Conservation (phyloP, 1,140 invertebrate genomes). For the Drosophila sproati region DNA sequence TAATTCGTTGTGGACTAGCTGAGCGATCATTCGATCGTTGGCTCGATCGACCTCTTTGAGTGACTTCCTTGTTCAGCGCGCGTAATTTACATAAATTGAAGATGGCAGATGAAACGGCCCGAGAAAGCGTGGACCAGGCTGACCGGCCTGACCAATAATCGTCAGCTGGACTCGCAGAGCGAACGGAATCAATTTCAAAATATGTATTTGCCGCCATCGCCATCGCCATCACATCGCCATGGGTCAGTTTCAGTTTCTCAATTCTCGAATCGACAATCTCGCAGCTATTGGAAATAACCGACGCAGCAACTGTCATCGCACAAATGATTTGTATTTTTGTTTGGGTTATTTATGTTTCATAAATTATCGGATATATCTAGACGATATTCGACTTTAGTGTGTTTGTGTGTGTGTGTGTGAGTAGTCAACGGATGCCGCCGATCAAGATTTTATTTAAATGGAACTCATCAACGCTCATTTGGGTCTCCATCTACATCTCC, state of each 20-base stretch:
- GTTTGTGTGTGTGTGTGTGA: conserved; percentile 24
- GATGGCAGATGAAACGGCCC: conserved; percentile 44
- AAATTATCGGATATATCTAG: conserved; percentile 82
- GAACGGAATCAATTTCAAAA: conserved; percentile 46
- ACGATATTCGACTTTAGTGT: conserved; percentile 60
- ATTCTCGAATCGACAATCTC: neutral
- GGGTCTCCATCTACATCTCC: conserved; percentile 42
- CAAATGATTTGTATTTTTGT: conserved; percentile 84
- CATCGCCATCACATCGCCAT: conserved; percentile 22
- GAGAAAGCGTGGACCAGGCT: conserved; percentile 24
- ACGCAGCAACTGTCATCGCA: conserved; percentile 66
- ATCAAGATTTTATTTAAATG: conserved; percentile 84
- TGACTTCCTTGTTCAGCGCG: conserved; percentile 44
- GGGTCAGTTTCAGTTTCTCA: conserved; percentile 21
- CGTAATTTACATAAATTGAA: conserved; percentile 55
- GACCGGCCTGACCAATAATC: conserved; percentile 4
- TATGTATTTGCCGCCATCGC: conserved; percentile 31
- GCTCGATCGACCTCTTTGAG: conserved; percentile 24
- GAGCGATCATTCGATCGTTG: conserved; percentile 23
- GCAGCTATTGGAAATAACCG: conserved; percentile 30
- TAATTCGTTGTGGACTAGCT: conserved; percentile 34
- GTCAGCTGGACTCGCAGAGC: conserved; percentile 14
- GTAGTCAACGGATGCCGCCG: conserved; percentile 60
- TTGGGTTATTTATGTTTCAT: conserved; percentile 83
- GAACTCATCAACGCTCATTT: conserved; percentile 82